Conservation (phyloP, 2,888 invertebrate genomes). For the Cheilosia impressa region DNA sequence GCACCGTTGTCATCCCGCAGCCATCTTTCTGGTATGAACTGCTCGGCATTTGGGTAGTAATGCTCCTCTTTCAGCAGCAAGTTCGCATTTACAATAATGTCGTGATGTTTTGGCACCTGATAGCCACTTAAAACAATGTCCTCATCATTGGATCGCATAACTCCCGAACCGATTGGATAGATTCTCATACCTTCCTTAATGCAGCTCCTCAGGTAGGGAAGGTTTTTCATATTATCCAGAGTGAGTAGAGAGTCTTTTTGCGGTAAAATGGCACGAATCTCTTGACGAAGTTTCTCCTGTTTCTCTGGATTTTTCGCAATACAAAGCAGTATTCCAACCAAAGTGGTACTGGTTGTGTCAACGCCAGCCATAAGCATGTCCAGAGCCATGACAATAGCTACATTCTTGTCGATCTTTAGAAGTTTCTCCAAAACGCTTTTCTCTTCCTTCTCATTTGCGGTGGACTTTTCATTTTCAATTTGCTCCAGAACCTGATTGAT, state of each 20-base stretch:
- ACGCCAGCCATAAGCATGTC: slow-evolving; percentile 86
- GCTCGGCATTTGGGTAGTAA: slow-evolving; percentile 86
- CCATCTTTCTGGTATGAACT: slow-evolving; percentile 91
- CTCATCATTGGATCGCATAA: slow-evolving; percentile 84
- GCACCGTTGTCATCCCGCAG: slow-evolving; percentile 78
- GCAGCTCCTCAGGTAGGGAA: slow-evolving; percentile 88
- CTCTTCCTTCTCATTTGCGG: slow-evolving; percentile 71
- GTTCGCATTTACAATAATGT: slow-evolving; percentile 89
- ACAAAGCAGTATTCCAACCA: slow-evolving; percentile 85
- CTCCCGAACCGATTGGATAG: slow-evolving; percentile 86
- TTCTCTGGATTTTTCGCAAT: slow-evolving; percentile 87
- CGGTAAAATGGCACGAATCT: slow-evolving; percentile 84
- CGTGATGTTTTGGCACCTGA: slow-evolving; percentile 86
- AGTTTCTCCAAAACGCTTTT: slow-evolving; percentile 85
- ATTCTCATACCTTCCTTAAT: slow-evolving; percentile 89
- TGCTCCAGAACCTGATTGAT: slow-evolving; percentile 79
- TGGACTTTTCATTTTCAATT: slow-evolving; percentile 60
- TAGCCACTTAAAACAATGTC: slow-evolving; percentile 87
- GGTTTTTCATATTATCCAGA: slow-evolving; percentile 83
- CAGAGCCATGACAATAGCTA: slow-evolving; percentile 85
- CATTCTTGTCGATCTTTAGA: slow-evolving; percentile 84
- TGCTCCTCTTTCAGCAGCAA: slow-evolving; percentile 86
- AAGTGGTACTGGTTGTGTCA: slow-evolving; percentile 85
- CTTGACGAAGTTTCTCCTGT: slow-evolving; percentile 87
- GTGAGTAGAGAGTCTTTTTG: slow-evolving; percentile 82